Conservation (phyloP, 1,140 invertebrate genomes). For the Ephestia elutella region DNA sequence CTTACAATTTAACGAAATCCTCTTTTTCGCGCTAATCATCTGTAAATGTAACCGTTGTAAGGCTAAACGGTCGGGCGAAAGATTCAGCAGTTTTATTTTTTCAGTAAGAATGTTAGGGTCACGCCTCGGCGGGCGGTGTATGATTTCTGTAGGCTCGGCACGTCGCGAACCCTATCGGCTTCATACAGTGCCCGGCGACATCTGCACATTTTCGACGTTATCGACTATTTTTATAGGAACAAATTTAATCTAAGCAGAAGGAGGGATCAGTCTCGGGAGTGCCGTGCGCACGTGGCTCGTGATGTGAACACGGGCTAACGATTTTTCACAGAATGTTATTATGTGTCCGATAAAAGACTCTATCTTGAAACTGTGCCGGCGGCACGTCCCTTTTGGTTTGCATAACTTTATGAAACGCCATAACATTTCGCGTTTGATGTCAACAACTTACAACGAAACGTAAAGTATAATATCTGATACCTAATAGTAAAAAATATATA, state of each 20-base stretch:
- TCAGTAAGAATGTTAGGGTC: conserved; percentile 9
- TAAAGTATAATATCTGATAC: too few species aligned
- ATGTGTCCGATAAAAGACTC: conserved; percentile 51
- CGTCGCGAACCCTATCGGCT: conserved; percentile 57
- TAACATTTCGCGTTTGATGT: conserved; percentile 8
- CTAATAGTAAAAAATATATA: too few species aligned
- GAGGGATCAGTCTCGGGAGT: conserved; percentile 68
- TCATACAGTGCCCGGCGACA: conserved; percentile 61
- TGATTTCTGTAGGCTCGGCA: conserved; percentile 51
- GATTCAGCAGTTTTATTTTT: conserved; percentile 14
- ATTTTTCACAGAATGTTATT: conserved; percentile 63
- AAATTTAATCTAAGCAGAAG: conserved; percentile 70
- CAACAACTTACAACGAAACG: too few species aligned
- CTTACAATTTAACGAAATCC: neutral
- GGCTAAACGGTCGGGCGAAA: neutral
- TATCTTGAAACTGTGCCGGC: conserved; percentile 41
- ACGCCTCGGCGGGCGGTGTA: conserved; percentile 13
- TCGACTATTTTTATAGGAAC: conserved; percentile 69
- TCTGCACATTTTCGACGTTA: conserved; percentile 66
- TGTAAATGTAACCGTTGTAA: neutral
- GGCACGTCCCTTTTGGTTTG: conserved; percentile 34
- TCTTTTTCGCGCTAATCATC: neutral
- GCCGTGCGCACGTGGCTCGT: conserved; percentile 52
- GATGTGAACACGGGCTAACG: conserved; percentile 60
- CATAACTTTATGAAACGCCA: conserved; percentile 23